A percentile compares a stretch with the other conserved stretches of the same genome.
Evolutionary conservation across 2,113 vertebrate genomes (phyloP).

Genomic region (Agapornis roseicollis): DNA sequence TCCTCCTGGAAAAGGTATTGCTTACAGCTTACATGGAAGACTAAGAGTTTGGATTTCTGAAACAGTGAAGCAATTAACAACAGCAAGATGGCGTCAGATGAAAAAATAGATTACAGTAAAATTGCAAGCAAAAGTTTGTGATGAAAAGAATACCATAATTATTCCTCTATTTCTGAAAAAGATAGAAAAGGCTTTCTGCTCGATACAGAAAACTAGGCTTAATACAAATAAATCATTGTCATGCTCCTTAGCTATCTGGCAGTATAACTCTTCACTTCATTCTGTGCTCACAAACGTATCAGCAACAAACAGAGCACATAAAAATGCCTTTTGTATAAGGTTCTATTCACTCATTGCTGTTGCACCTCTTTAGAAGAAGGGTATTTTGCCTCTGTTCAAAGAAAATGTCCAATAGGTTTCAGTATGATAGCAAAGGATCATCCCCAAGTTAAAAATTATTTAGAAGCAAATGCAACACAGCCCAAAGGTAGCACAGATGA

Average conservation of each 20-base stretch:
- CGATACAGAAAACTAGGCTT: not conserved
- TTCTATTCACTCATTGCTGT: not conserved
- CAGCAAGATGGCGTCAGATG: not conserved
- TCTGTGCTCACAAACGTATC: not conserved
- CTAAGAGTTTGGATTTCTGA: not conserved
- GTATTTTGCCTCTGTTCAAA: not conserved
- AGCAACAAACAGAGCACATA: not conserved
- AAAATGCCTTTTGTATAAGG: not conserved
- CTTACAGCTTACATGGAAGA: not conserved
- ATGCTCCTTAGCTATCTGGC: not conserved
- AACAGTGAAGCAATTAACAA: not conserved
- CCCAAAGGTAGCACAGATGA: not conserved
- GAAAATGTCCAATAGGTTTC: not conserved
- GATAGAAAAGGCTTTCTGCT: not conserved
- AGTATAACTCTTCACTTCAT: not conserved
- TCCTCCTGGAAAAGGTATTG: not conserved
- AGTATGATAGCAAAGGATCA: not conserved
- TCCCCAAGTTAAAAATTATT: not conserved
- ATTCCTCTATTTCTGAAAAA: not conserved
- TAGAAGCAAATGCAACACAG: not conserved
- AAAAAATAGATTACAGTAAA: not conserved
- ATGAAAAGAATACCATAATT: not conserved
- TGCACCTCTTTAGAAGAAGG: not conserved
- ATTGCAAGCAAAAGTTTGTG: not conserved
- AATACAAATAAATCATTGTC: not conserved